Evolutionary conservation across 2,113 vertebrate genomes (phyloP), one percentile per base, ranked within the genome.

Genomic region (Phrynocephalus versicolor): DNA sequence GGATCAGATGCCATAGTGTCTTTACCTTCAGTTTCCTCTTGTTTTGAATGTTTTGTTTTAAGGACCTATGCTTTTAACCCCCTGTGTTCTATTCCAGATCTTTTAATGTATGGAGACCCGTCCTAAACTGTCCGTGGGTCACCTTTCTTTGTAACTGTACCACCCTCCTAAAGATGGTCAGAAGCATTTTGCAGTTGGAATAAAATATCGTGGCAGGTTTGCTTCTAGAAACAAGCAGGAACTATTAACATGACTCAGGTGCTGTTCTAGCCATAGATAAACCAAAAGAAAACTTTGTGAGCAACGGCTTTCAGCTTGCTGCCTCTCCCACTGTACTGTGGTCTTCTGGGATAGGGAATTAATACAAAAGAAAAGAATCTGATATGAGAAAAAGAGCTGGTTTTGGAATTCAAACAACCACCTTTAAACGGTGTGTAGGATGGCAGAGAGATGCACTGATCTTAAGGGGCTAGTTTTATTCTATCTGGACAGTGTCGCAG

Each of bases 161-260:
- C 67, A 16, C n/a, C 35, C 64, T 69, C 64, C 60, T 19, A 45
- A 15, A 30, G 3, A 21, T 67, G 39, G 65, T 69, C 39, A 73
- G 41, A 2, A 86, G 55, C 70, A 41, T 35, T 69, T 74, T 86
- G 33, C 14, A 62, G 86, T 75, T 19, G 55, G 85, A 78, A 78
- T 60, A 73, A 70, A 87, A 84, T 6, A 39, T 71, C 83, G 91
- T 93, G 88, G 81, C 75, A 92, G 70, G 25, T 83, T 90, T 92
- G 37, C 45, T 41, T 76, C 74, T 76, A 67, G 35, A 82, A 45
- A 55, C 27, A 55, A 1, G 23, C 3, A 9, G 58, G 89, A 69
- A 15, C 58, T 60, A 60, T 16, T 18, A 21, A 60, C 13, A 62
- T 0, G 13, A 69, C 76, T 88, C 81, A 35, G 89, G 84, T 87